Percentiles rank a stretch among this genome's conserved stretches.
phyloP scores from a whole-genome alignment of 2,113 vertebrate genomes.

The Sinocyclocheilus maitianheensis region DNA sequence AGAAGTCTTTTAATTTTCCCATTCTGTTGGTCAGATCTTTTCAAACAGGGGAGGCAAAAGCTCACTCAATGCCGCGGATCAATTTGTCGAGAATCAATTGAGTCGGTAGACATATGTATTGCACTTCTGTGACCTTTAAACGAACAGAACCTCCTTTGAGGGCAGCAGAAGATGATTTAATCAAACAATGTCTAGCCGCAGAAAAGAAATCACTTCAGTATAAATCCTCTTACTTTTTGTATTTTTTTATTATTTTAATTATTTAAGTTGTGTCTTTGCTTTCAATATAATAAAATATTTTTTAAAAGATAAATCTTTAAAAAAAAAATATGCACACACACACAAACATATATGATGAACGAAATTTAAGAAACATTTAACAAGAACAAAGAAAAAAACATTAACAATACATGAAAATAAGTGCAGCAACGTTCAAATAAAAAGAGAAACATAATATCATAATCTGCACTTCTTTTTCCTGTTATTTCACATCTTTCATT shows the following conservation, averaged over 20 bases:
- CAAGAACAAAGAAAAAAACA: background rate
- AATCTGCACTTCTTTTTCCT: background rate
- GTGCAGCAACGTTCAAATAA: background rate
- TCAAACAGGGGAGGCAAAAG: constrained; percentile 10
- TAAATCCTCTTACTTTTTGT: background rate
- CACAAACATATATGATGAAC: too few species aligned
- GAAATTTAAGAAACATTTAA: too few species aligned
- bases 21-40: constrained; percentile 3
- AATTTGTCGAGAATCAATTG: constrained; percentile 23
- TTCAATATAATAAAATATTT: too few species aligned
- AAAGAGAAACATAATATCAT: background rate
- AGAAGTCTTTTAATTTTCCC: constrained; percentile 12
- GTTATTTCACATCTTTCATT: background rate
- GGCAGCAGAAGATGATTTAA: constrained; percentile 26
- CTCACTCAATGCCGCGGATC: background rate
- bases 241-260: too few species aligned
- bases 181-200: background rate
- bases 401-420: too few species aligned
- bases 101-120: constrained; percentile 22
- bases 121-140: constrained; percentile 30
- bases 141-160: constrained; percentile 10
- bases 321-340: too few species aligned
- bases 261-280: too few species aligned
- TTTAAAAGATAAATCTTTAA: too few species aligned
- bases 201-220: background rate